Base-by-base conservation (phyloP, 1,140 invertebrate genomes). In the Drosophila repletoides region DNA sequence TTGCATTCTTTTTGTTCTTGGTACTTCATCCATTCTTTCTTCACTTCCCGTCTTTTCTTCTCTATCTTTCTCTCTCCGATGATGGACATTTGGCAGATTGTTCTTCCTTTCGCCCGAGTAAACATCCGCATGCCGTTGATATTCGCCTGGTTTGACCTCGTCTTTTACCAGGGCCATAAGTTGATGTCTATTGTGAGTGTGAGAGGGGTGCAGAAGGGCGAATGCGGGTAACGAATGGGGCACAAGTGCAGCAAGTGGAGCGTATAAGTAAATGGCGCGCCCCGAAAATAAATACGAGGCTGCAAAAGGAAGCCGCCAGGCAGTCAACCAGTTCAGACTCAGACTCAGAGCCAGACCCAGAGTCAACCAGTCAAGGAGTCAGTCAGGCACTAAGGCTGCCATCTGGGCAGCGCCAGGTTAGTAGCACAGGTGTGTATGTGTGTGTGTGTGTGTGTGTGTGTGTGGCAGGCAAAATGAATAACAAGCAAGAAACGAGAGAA, bases 271-370 rank as follows among this genome's bases (percentile, higher is more conserved):
- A 76, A 72, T 73, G 66, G 66, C 48, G 59, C 70, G 66, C 59
- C 70, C n/a, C 70, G 52, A 73, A 73, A 70, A 73, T 73, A 73
- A 73, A 73, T 73, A 70, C 66, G 41, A 70, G 34, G 40, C 66
- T 48, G 49, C 48, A 52, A 38, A 46, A 61, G 28, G 56, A 46
- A 67, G 56, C 33, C 41, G 24, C 41, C 46, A 49, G 53, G 41
- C 43, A 40, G 10, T 12, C 19, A 36, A 19, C 15, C 7, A 48
- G 15, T 15, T 14, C 21, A 38, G 14, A 26, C 24, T 7, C 5
- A 28, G 6, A 21, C 7, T 12, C 10, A 10, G 9, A 4, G 7
- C 10, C 14, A 40, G 5, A 14, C 6, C 21, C 33, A 43, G 19
- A 66, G 53, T 58, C 64, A 29, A 12, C 31, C 19, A 41, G 46